phyloP scores from a whole-genome alignment of 2,797 vertebrate genomes.

The Artibeus lituratus region DNA sequence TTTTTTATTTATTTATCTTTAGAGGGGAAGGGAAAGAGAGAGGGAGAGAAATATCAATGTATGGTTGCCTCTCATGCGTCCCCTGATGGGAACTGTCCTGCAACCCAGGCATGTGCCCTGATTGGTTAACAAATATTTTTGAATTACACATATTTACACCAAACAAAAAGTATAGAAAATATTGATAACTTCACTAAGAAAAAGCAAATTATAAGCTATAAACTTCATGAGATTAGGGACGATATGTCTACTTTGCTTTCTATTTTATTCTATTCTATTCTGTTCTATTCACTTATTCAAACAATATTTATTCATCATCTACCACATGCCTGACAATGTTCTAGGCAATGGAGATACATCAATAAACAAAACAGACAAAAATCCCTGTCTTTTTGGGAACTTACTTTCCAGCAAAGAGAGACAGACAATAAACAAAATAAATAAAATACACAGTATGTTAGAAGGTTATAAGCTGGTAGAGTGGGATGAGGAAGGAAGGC shows the following conservation, averaged over 20 bases:
- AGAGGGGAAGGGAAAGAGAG: no score
- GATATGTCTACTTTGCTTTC: background rate
- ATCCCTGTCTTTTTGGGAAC: background rate
- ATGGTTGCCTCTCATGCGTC: no score
- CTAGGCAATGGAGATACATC: background rate
- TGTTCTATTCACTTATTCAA: background rate
- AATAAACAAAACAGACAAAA: slow-evolving; percentile 7
- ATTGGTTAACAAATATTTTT: slow-evolving; percentile 7
- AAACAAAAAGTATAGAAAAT: background rate
- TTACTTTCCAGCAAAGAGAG: background rate
- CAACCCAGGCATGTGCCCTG: no score
- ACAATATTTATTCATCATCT: background rate
- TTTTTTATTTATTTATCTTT: no score
- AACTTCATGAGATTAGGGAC: background rate
- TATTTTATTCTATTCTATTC: no score
- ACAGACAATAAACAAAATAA: slow-evolving; percentile 17
- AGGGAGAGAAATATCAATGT: no score
- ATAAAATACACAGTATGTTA: background rate
- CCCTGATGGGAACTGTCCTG: no score
- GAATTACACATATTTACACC: slow-evolving; percentile 4
- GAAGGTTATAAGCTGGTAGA: background rate
- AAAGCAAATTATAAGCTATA: slow-evolving; percentile 13
- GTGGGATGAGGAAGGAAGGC: background rate
- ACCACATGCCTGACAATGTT: background rate
- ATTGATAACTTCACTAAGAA: background rate